Percentiles rank a stretch among this genome's conserved stretches.
Conservation (phyloP, 2,888 invertebrate genomes). For the Eulithis prunata region DNA sequence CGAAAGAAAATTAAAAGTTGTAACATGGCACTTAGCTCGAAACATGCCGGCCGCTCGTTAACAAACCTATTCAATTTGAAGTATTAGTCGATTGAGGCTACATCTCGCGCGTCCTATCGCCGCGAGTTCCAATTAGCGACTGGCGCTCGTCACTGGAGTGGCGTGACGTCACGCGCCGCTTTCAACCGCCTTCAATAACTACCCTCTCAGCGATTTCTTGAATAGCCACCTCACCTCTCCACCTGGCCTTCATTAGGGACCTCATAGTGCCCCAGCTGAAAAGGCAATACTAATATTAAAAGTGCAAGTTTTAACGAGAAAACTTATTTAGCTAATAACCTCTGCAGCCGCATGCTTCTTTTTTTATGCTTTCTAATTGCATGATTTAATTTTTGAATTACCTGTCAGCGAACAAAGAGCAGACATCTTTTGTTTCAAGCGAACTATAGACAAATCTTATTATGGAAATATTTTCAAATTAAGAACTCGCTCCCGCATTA, state of each 20-base stretch:
- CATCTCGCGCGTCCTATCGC: constrained; percentile 79
- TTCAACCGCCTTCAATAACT: constrained; percentile 81
- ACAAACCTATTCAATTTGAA: constrained; percentile 81
- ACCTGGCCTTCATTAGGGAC: constrained; percentile 82
- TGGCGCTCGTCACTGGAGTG: constrained; percentile 78
- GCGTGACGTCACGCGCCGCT: constrained; percentile 81
- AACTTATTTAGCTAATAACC: constrained; percentile 78
- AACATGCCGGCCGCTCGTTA: constrained; percentile 80
- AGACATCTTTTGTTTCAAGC: constrained; percentile 74
- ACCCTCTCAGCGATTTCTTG: constrained; percentile 81
- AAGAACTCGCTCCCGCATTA: constrained; percentile 84
- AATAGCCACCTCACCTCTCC: constrained; percentile 74
- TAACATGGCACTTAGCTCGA: constrained; percentile 54
- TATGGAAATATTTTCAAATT: constrained; percentile 84
- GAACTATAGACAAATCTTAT: constrained; percentile 83
- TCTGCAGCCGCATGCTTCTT: constrained; percentile 41
- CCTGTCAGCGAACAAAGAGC: constrained; percentile 75
- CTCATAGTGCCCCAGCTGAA: constrained; percentile 75
- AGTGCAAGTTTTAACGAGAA: constrained; percentile 75
- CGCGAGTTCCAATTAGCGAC: constrained; percentile 83
- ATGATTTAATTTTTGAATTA: constrained; percentile 75
- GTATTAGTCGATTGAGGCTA: constrained; percentile 82
- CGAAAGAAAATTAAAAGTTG: constrained; percentile 52
- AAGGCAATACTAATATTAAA: constrained; percentile 73
- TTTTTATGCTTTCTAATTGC: constrained; percentile 65